Conservation (phyloP, 2,888 invertebrate species). For the Acrobasis consociella region DNA sequence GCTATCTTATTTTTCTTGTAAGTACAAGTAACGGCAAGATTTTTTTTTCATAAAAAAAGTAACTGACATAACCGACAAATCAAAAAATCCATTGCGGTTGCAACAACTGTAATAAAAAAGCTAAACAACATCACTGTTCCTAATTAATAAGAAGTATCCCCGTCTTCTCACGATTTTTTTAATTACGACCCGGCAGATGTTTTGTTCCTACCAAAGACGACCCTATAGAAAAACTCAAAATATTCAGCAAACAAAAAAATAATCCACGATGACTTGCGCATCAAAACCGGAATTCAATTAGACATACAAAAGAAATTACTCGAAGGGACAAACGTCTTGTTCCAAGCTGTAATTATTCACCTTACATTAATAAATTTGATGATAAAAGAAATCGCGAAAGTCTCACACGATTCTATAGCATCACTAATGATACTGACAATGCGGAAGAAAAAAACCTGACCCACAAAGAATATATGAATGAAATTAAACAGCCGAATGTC, state of each 20-base stretch:
- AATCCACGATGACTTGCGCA: constrained; percentile 70
- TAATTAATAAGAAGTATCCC: constrained; percentile 64
- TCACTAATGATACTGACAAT: constrained; percentile 72
- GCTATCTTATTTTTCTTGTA: too few species aligned
- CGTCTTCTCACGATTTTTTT: constrained; percentile 78
- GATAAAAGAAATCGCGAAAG: constrained; percentile 36
- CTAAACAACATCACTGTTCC: constrained; percentile 41
- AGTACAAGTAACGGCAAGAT: too few species aligned
- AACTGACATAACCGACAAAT: constrained; percentile 15
- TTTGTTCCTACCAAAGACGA: constrained; percentile 62
- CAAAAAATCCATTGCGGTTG: constrained; percentile 36
- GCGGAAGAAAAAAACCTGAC: constrained; percentile 71
- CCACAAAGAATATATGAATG: constrained; percentile 63
- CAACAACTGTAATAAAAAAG: constrained; percentile 32
- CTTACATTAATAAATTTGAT: constrained; percentile 42
- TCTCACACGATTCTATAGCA: constrained; percentile 69
- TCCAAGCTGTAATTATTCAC: constrained; percentile 74
- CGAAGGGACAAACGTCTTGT: constrained; percentile 73
- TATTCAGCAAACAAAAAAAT: constrained; percentile 68
- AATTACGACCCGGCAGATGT: constrained; percentile 75
- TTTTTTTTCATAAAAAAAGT: neutral
- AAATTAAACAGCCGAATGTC: constrained; percentile 69
- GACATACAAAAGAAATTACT: constrained; percentile 69
- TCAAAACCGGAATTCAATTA: constrained; percentile 79
- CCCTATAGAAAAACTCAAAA: constrained; percentile 62